Evolutionary conservation across 1,140 invertebrate species (phyloP).

Genomic region (Solen grandis): DNA sequence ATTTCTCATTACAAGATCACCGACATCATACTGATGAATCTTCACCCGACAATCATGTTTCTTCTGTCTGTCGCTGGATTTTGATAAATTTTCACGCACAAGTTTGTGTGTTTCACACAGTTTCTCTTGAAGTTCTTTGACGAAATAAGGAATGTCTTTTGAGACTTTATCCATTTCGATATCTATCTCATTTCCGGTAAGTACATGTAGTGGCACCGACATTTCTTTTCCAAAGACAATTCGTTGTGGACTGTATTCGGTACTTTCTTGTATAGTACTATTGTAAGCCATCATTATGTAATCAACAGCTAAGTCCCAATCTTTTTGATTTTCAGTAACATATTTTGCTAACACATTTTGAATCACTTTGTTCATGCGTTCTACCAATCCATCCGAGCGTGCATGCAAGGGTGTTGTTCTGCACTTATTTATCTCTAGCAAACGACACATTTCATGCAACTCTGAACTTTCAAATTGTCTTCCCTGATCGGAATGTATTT

Average conservation of each 20-base stretch:
- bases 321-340: too few relatives aligned
- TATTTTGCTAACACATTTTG: too few relatives aligned
- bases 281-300: neutral
- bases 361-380: slow-evolving; percentile 20
- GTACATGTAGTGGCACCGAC: slow-evolving; percentile 33
- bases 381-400: slow-evolving; percentile 6
- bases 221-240: slow-evolving; percentile 24
- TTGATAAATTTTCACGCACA: slow-evolving; percentile 19
- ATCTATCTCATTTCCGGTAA: neutral
- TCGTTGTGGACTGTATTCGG: slow-evolving; percentile 5
- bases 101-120: slow-evolving; percentile 6
- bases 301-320: too few relatives aligned
- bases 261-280: slow-evolving; percentile 10
- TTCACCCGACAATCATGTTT: slow-evolving; percentile 20
- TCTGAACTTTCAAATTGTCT: too few relatives aligned
- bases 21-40: too few relatives aligned
- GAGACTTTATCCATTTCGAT: neutral
- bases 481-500: too few relatives aligned
- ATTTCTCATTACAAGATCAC: slow-evolving; percentile 50
- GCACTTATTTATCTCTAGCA: slow-evolving; percentile 4
- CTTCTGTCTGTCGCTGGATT: slow-evolving; percentile 28
- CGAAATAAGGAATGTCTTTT: neutral
- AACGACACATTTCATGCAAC: slow-evolving; percentile 20
- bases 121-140: slow-evolving; percentile 19
- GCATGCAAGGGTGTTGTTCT: slow-evolving; percentile 32